phyloP scores from a whole-genome alignment of 1,140 invertebrate species.

The Adoxophyes honmai region DNA sequence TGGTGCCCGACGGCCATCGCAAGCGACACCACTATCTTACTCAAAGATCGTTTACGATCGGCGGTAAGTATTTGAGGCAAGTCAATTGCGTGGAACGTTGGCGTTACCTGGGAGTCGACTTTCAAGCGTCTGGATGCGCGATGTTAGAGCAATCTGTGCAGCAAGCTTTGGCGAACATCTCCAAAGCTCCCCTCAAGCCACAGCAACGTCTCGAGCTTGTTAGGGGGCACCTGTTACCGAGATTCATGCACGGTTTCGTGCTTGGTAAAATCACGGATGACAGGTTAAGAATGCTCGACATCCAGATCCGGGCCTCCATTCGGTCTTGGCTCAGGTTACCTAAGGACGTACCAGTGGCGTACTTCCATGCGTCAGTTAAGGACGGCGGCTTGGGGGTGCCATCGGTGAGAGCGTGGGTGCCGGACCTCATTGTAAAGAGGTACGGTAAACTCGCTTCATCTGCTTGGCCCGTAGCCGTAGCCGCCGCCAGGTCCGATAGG shows the following conservation, averaged over 20 bases:
- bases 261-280: constrained; percentile 31
- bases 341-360: too few species aligned
- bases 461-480: constrained; percentile 21
- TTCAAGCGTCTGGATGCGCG: too few species aligned
- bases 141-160: constrained; percentile 15
- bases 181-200: too few species aligned
- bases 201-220: too few species aligned
- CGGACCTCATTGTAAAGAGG: constrained; percentile 21
- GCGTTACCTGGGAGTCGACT: constrained; percentile 46
- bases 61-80: constrained; percentile 29
- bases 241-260: constrained; percentile 34
- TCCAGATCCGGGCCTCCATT: constrained; percentile 28
- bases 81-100: too few species aligned
- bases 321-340: too few species aligned
- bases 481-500: constrained; percentile 18
- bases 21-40: too few species aligned
- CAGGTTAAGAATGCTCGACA: constrained; percentile 35
- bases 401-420: too few species aligned
- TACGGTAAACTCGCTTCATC: constrained; percentile 20
- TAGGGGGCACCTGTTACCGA: too few species aligned
- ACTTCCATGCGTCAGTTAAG: constrained; percentile 39
- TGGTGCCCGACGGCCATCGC: too few species aligned
- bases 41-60: too few species aligned
- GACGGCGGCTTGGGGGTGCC: too few species aligned
- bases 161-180: constrained; percentile 28